A percentile compares a stretch with the other conserved stretches of the same genome.
Evolutionary conservation across 2,113 vertebrate genomes (phyloP).

Genomic region (Pungitius pungitius): DNA sequence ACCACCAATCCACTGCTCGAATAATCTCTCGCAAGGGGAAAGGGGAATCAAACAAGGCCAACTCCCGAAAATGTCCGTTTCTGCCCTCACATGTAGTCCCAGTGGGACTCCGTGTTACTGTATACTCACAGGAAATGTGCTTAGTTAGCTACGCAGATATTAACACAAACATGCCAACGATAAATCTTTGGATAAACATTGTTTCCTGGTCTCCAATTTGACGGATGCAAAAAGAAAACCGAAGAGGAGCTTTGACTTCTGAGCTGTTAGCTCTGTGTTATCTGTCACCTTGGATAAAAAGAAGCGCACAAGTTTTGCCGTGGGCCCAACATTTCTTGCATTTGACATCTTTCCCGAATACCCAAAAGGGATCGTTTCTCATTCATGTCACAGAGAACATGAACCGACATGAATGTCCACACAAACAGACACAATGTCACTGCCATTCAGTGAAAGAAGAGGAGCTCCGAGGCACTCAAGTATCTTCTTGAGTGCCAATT

Average conservation of each 20-base stretch:
- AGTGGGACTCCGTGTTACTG: slow-evolving; percentile 15
- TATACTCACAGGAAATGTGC: not conserved
- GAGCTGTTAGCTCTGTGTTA: slow-evolving; percentile 42
- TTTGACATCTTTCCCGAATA: slow-evolving; percentile 38
- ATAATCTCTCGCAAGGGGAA: slow-evolving; percentile 36
- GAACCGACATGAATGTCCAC: slow-evolving; percentile 10
- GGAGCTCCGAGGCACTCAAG: slow-evolving; percentile 3
- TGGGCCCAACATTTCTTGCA: slow-evolving; percentile 2
- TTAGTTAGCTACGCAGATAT: not conserved
- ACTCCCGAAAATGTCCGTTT: slow-evolving; percentile 53
- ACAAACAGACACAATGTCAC: slow-evolving; percentile 10
- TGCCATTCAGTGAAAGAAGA: slow-evolving; percentile 16
- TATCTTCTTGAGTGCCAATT: slow-evolving; percentile 25
- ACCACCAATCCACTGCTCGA: slow-evolving; percentile 66
- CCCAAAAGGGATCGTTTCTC: slow-evolving; percentile 14
- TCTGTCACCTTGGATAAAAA: slow-evolving; percentile 52
- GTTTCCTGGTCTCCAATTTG: not conserved
- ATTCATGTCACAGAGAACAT: slow-evolving; percentile 20
- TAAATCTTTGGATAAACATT: not conserved
- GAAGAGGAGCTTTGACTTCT: slow-evolving; percentile 47
- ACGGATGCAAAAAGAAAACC: slow-evolving; percentile 40
- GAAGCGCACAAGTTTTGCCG: slow-evolving; percentile 2
- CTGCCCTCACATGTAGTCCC: slow-evolving; percentile 31
- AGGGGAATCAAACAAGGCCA: slow-evolving; percentile 25
- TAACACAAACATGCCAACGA: slow-evolving; percentile 14